These are phyloP conservation scores for Bhutanitis thaidina DNA, from an alignment of 2,888 invertebrate genomes.

Conservation along the genomic window DNA sequence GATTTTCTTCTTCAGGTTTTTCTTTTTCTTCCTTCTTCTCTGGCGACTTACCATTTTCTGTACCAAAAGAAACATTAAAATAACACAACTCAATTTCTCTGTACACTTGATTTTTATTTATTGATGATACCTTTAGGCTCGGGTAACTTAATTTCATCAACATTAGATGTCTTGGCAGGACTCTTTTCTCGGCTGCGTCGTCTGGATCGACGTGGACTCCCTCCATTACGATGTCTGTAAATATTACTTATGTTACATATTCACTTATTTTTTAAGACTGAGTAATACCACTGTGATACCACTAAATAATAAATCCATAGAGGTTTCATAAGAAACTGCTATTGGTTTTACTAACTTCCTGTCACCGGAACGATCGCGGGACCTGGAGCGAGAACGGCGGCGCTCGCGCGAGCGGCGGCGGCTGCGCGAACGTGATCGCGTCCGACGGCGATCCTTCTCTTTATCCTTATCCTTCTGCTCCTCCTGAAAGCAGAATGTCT, in stretches of 20 bases:
- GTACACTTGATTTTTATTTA: too few species aligned
- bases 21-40: slow-evolving; percentile 62
- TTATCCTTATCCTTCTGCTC: slow-evolving; percentile 61
- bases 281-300: too few species aligned
- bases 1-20: slow-evolving; percentile 60
- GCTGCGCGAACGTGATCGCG: slow-evolving; percentile 58
- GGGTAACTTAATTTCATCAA: slow-evolving; percentile 54
- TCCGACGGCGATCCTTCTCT: slow-evolving; percentile 82
- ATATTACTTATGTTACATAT: neutral
- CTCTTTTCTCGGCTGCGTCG: slow-evolving; percentile 55
- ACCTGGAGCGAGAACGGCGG: slow-evolving; percentile 58
- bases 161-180: slow-evolving; percentile 44
- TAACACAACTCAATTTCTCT: too few species aligned
- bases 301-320: too few species aligned
- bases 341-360: slow-evolving; percentile 53
- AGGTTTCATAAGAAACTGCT: too few species aligned
- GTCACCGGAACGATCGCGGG: slow-evolving; percentile 61
- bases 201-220: slow-evolving; percentile 63
- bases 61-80: neutral
- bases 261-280: too few species aligned
- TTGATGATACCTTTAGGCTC: slow-evolving; percentile 56
- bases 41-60: slow-evolving; percentile 72
- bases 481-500: slow-evolving; percentile 37
- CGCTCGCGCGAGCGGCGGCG: slow-evolving; percentile 49
- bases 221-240: slow-evolving; percentile 64